Evolutionary conservation across 2,113 vertebrate species (phyloP).

Genomic region (Candoia aspera): DNA sequence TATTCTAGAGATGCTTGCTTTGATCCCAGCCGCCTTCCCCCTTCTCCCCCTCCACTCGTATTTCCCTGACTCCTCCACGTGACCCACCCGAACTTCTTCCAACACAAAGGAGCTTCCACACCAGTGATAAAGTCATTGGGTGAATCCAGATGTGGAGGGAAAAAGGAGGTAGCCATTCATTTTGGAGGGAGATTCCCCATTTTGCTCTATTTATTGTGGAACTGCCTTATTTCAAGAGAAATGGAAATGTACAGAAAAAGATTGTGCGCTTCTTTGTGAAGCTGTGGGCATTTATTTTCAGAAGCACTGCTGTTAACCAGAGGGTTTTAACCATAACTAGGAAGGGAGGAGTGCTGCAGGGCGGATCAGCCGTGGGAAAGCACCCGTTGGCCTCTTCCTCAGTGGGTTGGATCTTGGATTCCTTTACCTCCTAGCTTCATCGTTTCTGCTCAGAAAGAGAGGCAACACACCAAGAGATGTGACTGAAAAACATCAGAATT

Average conservation of each 20-base stretch:
- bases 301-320: neutral
- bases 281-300: neutral
- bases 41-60: accelerated
- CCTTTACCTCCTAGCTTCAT: neutral
- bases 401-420: neutral
- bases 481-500: constrained; percentile 66
- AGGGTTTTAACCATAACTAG: neutral
- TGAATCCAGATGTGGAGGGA: neutral
- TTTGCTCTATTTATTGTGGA: neutral
- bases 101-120: neutral
- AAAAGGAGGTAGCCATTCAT: neutral
- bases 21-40: neutral
- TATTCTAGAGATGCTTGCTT: neutral
- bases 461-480: constrained; percentile 22
- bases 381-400: neutral
- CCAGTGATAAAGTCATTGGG: neutral
- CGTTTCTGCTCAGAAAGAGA: neutral
- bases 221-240: neutral
- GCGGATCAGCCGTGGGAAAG: neutral
- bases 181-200: neutral
- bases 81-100: neutral
- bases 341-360: neutral
- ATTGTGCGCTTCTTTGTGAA: neutral
- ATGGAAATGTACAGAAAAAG: too few species aligned
- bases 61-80: neutral